Percentiles rank a stretch among this genome's conserved stretches.
Conservation (phyloP, 2,888 invertebrate genomes). For the Hyppa rectilinea region DNA sequence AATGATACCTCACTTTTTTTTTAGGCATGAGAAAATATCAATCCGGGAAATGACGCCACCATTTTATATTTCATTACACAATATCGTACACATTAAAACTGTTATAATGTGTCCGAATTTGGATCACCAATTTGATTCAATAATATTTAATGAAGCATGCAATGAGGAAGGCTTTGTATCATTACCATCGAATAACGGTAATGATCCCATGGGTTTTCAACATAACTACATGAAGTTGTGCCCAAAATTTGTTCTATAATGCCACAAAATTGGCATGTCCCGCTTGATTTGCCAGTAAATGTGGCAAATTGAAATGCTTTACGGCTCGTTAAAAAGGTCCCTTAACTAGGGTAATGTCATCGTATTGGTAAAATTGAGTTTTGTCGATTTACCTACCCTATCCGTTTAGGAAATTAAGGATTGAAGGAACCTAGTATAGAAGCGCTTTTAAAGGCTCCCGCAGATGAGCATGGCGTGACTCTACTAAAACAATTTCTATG, state of each 20-base stretch:
- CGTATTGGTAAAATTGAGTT: conserved; percentile 33
- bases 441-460: too few species aligned
- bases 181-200: conserved; percentile 81
- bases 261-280: conserved; percentile 79
- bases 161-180: conserved; percentile 78
- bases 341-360: conserved; percentile 61
- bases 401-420: neutral
- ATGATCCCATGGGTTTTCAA: conserved; percentile 79
- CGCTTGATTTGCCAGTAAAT: conserved; percentile 83
- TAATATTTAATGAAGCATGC: conserved; percentile 77
- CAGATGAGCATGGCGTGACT: too few species aligned
- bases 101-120: conserved; percentile 44
- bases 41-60: neutral
- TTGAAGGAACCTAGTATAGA: neutral
- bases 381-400: neutral
- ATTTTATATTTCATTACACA: neutral
- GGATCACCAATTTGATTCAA: conserved; percentile 61
- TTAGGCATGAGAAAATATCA: too few species aligned
- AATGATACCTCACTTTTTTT: neutral
- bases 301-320: conserved; percentile 83
- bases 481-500: too few species aligned
- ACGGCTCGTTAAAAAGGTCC: conserved; percentile 81
- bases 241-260: conserved; percentile 82
- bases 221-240: conserved; percentile 80
- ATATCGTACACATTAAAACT: conserved; percentile 39